Percentiles rank a stretch among this genome's conserved stretches.
These are phyloP conservation scores for Sylvietta virens DNA, from an alignment of 2,113 vertebrate genomes.

Conservation along the genomic window DNA sequence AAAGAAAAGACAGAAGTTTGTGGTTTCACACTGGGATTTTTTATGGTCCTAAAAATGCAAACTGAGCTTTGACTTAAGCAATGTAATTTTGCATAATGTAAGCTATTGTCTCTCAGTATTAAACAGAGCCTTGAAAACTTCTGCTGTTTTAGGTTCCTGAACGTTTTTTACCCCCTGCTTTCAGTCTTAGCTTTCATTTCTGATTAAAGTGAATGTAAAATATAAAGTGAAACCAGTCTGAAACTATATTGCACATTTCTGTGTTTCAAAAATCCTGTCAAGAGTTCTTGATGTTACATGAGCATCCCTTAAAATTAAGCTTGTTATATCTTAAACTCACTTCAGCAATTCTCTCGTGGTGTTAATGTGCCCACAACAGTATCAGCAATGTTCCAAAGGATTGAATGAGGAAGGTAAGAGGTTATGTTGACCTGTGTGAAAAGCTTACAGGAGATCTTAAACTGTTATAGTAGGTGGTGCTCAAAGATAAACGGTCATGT, in stretches of 20 bases:
- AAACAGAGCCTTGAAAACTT: conserved; percentile 11
- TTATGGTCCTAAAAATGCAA: conserved; percentile 67
- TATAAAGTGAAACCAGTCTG: background rate
- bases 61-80: conserved; percentile 63
- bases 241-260: background rate
- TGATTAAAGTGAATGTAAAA: conserved; percentile 6
- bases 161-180: background rate
- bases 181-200: background rate
- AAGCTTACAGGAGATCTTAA: background rate
- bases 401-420: background rate
- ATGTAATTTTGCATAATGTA: conserved; percentile 36
- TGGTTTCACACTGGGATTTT: conserved; percentile 75
- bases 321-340: background rate
- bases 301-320: background rate
- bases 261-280: background rate
- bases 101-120: conserved; percentile 26
- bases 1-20: conserved; percentile 57
- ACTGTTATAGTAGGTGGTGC: background rate
- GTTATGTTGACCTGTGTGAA: background rate
- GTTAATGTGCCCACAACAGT: accelerated
- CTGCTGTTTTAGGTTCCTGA: conserved; percentile 14
- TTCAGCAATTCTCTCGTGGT: background rate
- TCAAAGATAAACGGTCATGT: background rate
- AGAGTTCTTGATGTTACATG: background rate
- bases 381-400: background rate